Conservation (phyloP, 2,888 invertebrate species). For the Aleiodes testaceus region DNA sequence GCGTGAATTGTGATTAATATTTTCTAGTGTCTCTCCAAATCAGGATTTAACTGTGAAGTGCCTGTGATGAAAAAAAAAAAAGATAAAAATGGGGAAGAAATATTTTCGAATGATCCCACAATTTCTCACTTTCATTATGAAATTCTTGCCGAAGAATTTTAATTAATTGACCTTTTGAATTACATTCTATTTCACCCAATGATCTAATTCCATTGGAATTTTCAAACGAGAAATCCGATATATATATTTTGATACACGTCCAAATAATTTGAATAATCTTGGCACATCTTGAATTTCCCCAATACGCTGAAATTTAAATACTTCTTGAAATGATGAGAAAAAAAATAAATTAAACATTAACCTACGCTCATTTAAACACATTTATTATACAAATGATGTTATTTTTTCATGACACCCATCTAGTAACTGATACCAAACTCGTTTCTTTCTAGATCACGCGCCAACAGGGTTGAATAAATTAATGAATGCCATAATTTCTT, state of each 20-base stretch:
- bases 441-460: conserved; percentile 29
- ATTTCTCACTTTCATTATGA: neutral
- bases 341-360: neutral
- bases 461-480: conserved; percentile 14
- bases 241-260: conserved; percentile 12
- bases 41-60: no score
- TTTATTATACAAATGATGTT: conserved; percentile 8
- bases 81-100: no score
- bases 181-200: conserved; percentile 16
- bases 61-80: no score
- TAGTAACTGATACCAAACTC: conserved; percentile 21
- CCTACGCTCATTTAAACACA: conserved; percentile 11
- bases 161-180: conserved; percentile 19
- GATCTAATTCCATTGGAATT: conserved; percentile 28
- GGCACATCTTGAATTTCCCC: conserved; percentile 14
- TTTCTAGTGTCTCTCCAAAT: no score
- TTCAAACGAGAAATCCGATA: neutral
- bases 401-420: conserved; percentile 24
- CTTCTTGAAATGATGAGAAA: neutral
- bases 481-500: conserved; percentile 12
- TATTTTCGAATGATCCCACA: no score
- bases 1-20: no score
- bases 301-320: neutral
- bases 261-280: conserved; percentile 30
- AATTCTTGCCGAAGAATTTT: conserved; percentile 9